Base-by-base conservation (phyloP, 1,140 invertebrate genomes). In the Drosophila eugracilis region DNA sequence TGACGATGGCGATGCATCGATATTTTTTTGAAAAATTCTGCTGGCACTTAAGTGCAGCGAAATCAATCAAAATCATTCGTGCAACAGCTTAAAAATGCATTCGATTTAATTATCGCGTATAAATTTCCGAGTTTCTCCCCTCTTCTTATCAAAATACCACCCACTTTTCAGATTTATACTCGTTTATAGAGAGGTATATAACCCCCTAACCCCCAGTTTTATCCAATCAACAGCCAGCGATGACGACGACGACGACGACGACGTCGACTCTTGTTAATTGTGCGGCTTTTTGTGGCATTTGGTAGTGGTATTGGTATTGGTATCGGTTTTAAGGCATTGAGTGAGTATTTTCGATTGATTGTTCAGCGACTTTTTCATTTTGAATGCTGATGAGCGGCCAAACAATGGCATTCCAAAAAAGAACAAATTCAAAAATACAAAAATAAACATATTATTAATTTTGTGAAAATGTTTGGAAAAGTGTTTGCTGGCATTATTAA, bases 31-130 rank as follows among this genome's bases (percentile, higher is more conserved):
- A 60, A 72, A 71, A 75, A 58, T n/a, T n/a, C n/a, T 59, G 60
- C 47, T 59, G 44, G 55, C 74, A 78, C 65, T 79, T 85, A 77
- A 80, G 58, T 76, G 37, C 65, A 55, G 66, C 32, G 48, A 75
- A 84, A 85, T 34, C 58, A 60, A 71, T 67, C 66, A 55, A 67
- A 86, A 81, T 77, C 73, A 80, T 77, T 84, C 63, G 80, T 73
- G 76, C 66, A 37, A 37, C 76, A 76, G 80, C 80, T 85, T 86
- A 85, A 85, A 85, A 86, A 62, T 74, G 76, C 77, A 86, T 85
- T 85, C 76, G 58, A 85, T 74, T 85, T 85, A 86, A 85, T 85
- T 85, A 84, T 86, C 72, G 65, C 76, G 45, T 72, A 85, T 85
- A 84, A 80, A 84, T 85, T 84, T 72, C 53, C 32, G 44, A 42